phyloP scores from a whole-genome alignment of 2,797 vertebrate species.

The Gymnocypris eckloni region DNA sequence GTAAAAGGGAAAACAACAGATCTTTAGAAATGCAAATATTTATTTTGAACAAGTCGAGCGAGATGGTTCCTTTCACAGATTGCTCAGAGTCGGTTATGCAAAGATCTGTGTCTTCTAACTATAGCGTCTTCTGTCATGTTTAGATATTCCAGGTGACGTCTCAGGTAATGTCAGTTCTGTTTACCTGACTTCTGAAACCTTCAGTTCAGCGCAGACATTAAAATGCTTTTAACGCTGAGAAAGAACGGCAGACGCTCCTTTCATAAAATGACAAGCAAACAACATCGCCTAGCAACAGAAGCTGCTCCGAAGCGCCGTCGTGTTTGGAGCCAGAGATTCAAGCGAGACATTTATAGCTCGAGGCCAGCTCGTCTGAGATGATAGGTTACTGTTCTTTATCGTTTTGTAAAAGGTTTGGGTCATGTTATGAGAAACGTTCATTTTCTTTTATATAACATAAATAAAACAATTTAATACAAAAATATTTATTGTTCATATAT shows the following conservation, averaged over 20 bases:
- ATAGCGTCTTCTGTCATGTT: neutral
- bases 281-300: conserved; percentile 72
- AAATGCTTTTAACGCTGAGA: conserved; percentile 66
- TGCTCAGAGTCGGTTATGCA: neutral
- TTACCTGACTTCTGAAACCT: conserved; percentile 63
- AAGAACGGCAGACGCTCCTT: conserved; percentile 58
- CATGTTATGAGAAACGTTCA: conserved; percentile 15
- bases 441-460: no score
- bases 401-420: conserved; percentile 47
- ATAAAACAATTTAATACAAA: no score
- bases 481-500: no score
- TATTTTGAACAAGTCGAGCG: neutral
- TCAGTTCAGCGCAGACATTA: conserved; percentile 72
- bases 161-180: conserved; percentile 47
- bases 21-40: conserved; percentile 34
- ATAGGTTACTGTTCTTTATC: conserved; percentile 40
- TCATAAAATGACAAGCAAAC: conserved; percentile 58
- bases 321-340: conserved; percentile 28
- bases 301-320: conserved; percentile 33
- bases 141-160: conserved; percentile 31
- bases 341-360: conserved; percentile 45
- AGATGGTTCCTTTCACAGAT: neutral
- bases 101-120: conserved; percentile 21
- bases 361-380: conserved; percentile 50
- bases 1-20: conserved; percentile 33